phyloP scores from a whole-genome alignment of 2,888 invertebrate species.

The Macrostomum cliftonense region DNA sequence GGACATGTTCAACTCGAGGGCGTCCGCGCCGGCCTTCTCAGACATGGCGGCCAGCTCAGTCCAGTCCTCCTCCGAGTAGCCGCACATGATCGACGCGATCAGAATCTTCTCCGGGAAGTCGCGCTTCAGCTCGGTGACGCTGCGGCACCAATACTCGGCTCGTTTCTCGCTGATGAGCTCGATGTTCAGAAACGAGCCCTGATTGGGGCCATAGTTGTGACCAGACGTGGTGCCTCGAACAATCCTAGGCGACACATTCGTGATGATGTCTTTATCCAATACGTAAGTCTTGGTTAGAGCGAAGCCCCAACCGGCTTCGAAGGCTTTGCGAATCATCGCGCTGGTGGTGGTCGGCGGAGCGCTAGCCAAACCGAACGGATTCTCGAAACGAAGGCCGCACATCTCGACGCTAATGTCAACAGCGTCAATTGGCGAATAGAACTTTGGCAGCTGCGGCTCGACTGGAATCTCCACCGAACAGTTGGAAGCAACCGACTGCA shows the following conservation, averaged over 20 bases:
- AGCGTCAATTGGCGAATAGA: slow-evolving; percentile 72
- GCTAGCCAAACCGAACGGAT: slow-evolving; percentile 88
- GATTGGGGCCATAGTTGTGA: slow-evolving; percentile 77
- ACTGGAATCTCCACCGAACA: slow-evolving; percentile 29
- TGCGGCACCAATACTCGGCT: slow-evolving; percentile 72
- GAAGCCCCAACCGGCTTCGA: slow-evolving; percentile 89
- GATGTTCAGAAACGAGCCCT: slow-evolving; percentile 84
- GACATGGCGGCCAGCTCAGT: slow-evolving; percentile 55
- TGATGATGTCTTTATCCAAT: slow-evolving; percentile 79
- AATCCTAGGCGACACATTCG: slow-evolving; percentile 89
- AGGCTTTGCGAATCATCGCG: slow-evolving; percentile 81
- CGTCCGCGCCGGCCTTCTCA: slow-evolving; percentile 63
- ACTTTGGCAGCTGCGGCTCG: slow-evolving; percentile 62
- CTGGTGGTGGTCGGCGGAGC: slow-evolving; percentile 85
- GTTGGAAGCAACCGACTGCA: slow-evolving; percentile 50
- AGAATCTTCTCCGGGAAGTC: slow-evolving; percentile 78
- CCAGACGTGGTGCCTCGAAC: slow-evolving; percentile 79
- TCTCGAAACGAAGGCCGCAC: slow-evolving; percentile 77
- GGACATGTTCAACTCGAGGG: slow-evolving; percentile 78
- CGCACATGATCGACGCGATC: slow-evolving; percentile 88
- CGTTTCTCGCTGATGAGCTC: slow-evolving; percentile 93
- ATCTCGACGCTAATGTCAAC: slow-evolving; percentile 80
- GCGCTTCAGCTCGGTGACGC: slow-evolving; percentile 63
- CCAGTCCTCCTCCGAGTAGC: slow-evolving; percentile 72
- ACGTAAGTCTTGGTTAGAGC: slow-evolving; percentile 91